These are phyloP conservation scores for Empidonax traillii DNA, from an alignment of 2,113 vertebrate genomes.

Conservation along the genomic window DNA sequence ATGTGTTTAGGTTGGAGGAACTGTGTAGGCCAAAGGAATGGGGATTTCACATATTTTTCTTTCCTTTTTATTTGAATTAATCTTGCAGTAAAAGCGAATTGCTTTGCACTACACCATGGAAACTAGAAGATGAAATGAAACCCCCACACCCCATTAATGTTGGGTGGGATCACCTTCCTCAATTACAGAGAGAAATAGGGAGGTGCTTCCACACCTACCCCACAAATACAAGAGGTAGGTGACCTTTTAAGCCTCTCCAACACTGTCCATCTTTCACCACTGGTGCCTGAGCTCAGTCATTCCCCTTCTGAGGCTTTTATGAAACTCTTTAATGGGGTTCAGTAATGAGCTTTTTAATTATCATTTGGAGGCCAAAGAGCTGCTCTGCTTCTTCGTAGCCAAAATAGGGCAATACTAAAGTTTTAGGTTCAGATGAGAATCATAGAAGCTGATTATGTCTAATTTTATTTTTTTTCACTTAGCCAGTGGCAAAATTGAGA, in stretches of 20 bases:
- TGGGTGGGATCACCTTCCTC: not conserved
- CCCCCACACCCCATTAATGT: not conserved
- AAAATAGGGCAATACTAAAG: not conserved
- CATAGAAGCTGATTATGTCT: not conserved
- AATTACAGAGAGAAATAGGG: not conserved
- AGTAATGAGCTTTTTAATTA: slow-evolving; percentile 41
- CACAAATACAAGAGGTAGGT: not conserved
- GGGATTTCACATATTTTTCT: not conserved
- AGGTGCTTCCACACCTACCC: not conserved
- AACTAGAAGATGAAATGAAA: not conserved
- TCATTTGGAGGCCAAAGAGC: not conserved
- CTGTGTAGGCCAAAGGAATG: not conserved
- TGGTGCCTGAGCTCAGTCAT: not conserved
- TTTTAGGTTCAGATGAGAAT: not conserved
- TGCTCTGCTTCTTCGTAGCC: not conserved
- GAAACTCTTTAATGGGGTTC: not conserved
- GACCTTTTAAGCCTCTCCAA: not conserved
- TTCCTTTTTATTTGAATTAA: not conserved
- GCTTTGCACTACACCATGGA: not conserved
- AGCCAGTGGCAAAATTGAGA: not conserved
- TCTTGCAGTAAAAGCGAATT: not conserved
- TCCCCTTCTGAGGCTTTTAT: not conserved
- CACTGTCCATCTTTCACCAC: not conserved
- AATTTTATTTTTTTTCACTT: not conserved
- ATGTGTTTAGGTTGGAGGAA: not conserved